Percentiles rank a stretch among this genome's conserved stretches.
Evolutionary conservation across 2,888 invertebrate genomes (phyloP).

Genomic region (Pilophorus perplexus): DNA sequence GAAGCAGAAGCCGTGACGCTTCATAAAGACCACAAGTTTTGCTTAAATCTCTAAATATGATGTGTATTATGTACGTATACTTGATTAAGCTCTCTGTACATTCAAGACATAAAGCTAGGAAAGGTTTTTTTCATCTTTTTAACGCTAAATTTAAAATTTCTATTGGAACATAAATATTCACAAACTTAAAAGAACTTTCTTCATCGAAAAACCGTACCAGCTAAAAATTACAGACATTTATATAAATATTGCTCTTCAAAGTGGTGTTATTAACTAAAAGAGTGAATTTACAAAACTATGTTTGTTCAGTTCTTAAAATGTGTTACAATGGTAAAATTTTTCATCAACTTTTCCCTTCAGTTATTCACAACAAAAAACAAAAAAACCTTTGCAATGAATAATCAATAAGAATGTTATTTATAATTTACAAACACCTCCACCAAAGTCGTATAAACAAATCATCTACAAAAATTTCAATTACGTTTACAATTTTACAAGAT

Average conservation of each 20-base stretch:
- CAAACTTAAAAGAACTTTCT: constrained; percentile 41
- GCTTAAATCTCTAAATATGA: constrained; percentile 48
- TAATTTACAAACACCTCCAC: constrained; percentile 47
- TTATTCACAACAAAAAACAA: constrained; percentile 33
- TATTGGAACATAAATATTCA: constrained; percentile 47
- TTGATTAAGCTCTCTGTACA: constrained; percentile 48
- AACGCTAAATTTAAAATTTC: constrained; percentile 42
- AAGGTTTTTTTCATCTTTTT: constrained; percentile 43
- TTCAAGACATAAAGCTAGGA: constrained; percentile 47
- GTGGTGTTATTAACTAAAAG: constrained; percentile 42
- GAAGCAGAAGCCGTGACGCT: constrained; percentile 46
- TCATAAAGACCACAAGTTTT: constrained; percentile 42
- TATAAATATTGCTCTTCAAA: constrained; percentile 44
- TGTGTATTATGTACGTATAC: constrained; percentile 50
- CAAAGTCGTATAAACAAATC: constrained; percentile 46
- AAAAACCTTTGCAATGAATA: constrained; percentile 33
- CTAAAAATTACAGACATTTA: constrained; percentile 42
- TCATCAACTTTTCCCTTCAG: constrained; percentile 17
- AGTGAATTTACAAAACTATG: constrained; percentile 39
- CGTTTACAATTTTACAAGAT: constrained; percentile 36
- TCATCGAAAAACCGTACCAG: constrained; percentile 35
- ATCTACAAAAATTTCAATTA: constrained; percentile 44
- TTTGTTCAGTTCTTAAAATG: constrained; percentile 33
- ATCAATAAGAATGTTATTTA: constrained; percentile 41
- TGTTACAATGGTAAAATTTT: constrained; percentile 36